Evolutionary conservation across 2,888 invertebrate genomes (phyloP).

Genomic region (Temnothorax unifasciatus): DNA sequence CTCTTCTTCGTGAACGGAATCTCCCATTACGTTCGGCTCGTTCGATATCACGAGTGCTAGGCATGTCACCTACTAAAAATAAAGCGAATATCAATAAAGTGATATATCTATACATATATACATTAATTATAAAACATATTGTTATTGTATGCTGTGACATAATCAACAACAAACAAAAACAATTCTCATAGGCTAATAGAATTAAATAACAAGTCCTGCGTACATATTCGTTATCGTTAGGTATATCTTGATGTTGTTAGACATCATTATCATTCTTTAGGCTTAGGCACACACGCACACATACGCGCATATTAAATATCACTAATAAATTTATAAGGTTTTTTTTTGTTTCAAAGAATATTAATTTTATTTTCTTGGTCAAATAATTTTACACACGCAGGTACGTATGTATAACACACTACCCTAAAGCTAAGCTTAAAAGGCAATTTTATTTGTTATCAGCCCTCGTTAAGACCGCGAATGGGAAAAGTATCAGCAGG

Average conservation of each 20-base stretch:
- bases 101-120: not conserved
- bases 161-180: not conserved
- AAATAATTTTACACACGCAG: too few relatives aligned
- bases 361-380: too few relatives aligned
- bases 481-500: not conserved
- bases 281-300: not conserved
- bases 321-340: not conserved
- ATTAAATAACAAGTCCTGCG: not conserved
- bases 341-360: not conserved
- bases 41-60: constrained; percentile 85
- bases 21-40: constrained; percentile 85
- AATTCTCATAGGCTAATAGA: not conserved
- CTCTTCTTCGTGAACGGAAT: constrained; percentile 83
- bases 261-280: not conserved
- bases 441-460: not conserved
- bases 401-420: too few relatives aligned
- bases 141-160: not conserved
- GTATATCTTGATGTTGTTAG: not conserved
- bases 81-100: constrained; percentile 29
- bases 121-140: not conserved
- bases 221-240: not conserved
- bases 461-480: not conserved
- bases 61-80: constrained; percentile 86
- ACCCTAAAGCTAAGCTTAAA: too few relatives aligned
- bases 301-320: not conserved